Conservation (phyloP, 2,797 vertebrate species). For the Darevskia mixta region DNA sequence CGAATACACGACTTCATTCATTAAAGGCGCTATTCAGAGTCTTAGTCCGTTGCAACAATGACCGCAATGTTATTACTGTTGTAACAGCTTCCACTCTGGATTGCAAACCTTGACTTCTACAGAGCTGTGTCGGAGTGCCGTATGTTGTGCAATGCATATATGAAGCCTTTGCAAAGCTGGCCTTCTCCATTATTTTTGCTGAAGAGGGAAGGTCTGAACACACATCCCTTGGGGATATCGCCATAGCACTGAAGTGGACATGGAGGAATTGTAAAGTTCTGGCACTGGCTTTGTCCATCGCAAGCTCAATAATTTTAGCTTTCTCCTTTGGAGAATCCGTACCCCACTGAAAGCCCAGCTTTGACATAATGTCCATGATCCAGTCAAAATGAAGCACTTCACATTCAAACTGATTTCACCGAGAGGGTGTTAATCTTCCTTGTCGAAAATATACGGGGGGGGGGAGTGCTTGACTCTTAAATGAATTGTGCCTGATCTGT, state of each 20-base stretch:
- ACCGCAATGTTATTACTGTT: background rate
- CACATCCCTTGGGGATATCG: background rate
- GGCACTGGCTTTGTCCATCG: background rate
- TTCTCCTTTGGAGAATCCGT: background rate
- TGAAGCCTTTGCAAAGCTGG: background rate
- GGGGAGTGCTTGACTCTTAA: background rate
- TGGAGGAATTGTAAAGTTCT: background rate
- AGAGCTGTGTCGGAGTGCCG: background rate
- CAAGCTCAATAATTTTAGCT: background rate
- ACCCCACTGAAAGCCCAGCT: background rate
- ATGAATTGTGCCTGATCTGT: background rate
- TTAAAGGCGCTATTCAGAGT: background rate
- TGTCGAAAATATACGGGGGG: background rate
- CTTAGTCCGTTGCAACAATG: background rate
- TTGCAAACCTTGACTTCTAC: background rate
- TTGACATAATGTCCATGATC: background rate
- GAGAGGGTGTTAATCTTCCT: background rate
- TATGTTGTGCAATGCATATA: background rate
- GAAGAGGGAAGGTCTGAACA: background rate
- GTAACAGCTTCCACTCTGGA: background rate
- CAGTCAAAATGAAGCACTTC: constrained; percentile 9
- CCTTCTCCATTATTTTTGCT: background rate
- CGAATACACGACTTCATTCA: too few species aligned
- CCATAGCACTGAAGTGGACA: background rate
- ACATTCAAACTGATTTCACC: background rate